Base-by-base conservation (phyloP, 2,113 vertebrate species). In the Tenebrosternarchus preto region DNA sequence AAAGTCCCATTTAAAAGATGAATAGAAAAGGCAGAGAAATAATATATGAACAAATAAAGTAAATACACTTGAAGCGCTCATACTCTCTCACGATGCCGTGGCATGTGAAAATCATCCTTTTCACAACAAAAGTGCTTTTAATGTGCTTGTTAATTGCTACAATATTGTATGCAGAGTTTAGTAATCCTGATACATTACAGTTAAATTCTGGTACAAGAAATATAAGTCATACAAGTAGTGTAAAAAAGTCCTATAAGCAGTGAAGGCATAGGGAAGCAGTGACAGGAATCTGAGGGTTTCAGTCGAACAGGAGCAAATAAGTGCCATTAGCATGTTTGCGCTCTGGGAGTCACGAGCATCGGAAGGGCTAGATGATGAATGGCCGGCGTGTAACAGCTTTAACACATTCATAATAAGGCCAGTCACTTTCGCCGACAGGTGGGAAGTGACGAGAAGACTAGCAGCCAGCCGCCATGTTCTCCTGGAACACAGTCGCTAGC, bases 351-450 rank as follows among this genome's bases (percentile, higher is more conserved):
- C 70, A 22, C 22, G 33, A 5, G 4, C 33, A 5, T 73, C 68
- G 57, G 78, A 80, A 36, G 71, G 36, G 69, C 27, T 4, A 64
- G 76, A 75, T 74, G 77, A 83, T 80, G 64, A 63, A 69, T 55
- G 56, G 77, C 71, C 56, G 11, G 19, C 31, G 56, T 55, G 46
- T 33, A 74, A 69, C 70, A 50, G 77, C 59, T 78, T 43, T 78
- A 78, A 78, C 76, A 73, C 46, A 4, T 59, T 59, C 71, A 27
- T 82, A 82, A 73, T 16, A 22, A 77, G 77, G 46, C 31, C 53
- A 43, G 55, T 74, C 76, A 68, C 53, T 77, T 56, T 78, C 61
- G 67, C 31, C 63, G 81, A 78, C 69, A 77, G 63, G 59, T 82
- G 76, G 56, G 29, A 82, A 68, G 81, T 57, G 81, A 67, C 36